Conservation (phyloP, 2,113 vertebrate genomes). For the Pardalotus punctatus region DNA sequence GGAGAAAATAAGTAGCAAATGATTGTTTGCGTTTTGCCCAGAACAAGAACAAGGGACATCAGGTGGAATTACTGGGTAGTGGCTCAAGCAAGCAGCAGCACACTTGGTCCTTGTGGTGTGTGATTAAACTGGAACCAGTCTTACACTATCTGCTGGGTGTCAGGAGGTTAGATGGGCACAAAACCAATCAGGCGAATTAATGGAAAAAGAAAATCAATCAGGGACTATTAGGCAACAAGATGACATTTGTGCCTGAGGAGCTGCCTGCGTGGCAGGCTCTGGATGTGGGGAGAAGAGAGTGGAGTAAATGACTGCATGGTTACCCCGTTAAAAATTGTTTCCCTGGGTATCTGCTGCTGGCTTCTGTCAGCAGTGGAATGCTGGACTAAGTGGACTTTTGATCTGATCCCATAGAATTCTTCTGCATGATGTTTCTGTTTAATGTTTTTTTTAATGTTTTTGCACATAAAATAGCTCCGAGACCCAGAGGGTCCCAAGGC, state of each 20-base stretch:
- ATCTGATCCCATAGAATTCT: neutral
- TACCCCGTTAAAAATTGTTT: neutral
- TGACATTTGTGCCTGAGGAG: neutral
- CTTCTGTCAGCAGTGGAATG: neutral
- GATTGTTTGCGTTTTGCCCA: slow-evolving; percentile 8
- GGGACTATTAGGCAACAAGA: neutral
- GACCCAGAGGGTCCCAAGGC: neutral
- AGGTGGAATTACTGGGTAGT: neutral
- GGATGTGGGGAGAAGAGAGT: neutral
- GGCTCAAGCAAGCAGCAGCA: slow-evolving; percentile 10
- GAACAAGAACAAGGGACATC: slow-evolving; percentile 5
- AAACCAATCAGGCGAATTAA: neutral
- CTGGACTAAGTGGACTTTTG: neutral
- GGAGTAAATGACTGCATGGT: neutral
- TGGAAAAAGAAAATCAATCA: neutral
- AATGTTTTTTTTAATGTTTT: neutral
- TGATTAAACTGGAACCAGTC: neutral
- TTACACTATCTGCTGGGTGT: neutral
- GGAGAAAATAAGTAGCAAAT: slow-evolving; percentile 46
- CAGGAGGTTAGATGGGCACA: neutral
- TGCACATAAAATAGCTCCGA: neutral
- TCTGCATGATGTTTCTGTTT: neutral
- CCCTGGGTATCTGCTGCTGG: neutral
- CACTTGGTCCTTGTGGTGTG: neutral
- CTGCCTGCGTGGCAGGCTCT: neutral